These are phyloP conservation scores for Ctenopoma multispine DNA, from an alignment of 2,797 vertebrate genomes.

Conservation along the genomic window DNA sequence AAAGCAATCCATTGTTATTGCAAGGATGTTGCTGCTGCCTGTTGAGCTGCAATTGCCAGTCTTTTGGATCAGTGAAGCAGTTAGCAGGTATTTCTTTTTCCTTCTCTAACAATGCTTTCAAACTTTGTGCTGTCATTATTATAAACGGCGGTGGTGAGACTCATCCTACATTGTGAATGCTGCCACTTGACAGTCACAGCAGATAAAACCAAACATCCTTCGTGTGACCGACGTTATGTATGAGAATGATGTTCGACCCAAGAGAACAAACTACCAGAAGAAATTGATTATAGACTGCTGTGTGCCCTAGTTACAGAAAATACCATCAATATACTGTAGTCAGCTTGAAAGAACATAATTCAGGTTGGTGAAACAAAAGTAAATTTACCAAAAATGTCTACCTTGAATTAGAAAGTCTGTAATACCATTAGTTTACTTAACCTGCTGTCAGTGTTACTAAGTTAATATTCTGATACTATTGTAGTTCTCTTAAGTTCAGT, in stretches of 20 bases:
- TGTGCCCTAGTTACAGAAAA: slow-evolving; percentile 17
- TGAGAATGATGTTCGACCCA: slow-evolving; percentile 20
- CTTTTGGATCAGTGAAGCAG: slow-evolving; percentile 33
- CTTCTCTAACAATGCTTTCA: slow-evolving; percentile 10
- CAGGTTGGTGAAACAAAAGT: not conserved
- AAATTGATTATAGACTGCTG: slow-evolving; percentile 43
- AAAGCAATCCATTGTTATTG: slow-evolving; percentile 42
- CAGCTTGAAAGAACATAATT: not conserved
- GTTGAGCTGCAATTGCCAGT: slow-evolving; percentile 29
- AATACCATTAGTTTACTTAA: not conserved
- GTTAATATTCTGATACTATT: not conserved
- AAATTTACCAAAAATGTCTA: not conserved
- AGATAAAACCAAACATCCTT: slow-evolving; percentile 8
- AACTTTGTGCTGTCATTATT: slow-evolving; percentile 5
- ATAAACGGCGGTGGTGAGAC: not conserved
- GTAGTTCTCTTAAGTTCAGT: not conserved
- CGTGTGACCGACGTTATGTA: not conserved
- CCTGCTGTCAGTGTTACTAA: not conserved
- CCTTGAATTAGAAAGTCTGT: not conserved
- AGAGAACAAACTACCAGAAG: slow-evolving; percentile 22
- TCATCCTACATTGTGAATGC: not conserved
- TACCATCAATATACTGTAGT: not conserved
- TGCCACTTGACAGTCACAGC: slow-evolving; percentile 19
- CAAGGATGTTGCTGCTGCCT: slow-evolving; percentile 28
- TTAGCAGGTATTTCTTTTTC: slow-evolving; percentile 10